Evolutionary conservation across 2,113 vertebrate genomes (phyloP).

Genomic region (Phylloscopus trochilus): DNA sequence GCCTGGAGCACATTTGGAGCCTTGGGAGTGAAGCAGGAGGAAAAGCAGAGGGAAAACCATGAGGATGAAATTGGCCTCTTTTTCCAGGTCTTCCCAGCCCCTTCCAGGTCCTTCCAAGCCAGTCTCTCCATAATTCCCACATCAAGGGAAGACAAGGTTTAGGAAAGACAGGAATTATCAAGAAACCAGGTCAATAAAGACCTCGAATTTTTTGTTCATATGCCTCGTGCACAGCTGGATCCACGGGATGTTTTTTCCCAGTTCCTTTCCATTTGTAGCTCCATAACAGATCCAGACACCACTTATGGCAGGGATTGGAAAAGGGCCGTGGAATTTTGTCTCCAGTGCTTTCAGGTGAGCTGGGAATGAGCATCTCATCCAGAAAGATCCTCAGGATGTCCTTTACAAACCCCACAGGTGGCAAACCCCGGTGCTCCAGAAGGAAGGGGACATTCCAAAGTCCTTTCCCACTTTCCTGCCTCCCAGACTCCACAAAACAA

Average conservation of each 20-base stretch:
- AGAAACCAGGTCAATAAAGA: neutral
- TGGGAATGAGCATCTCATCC: neutral
- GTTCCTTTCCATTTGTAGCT: neutral
- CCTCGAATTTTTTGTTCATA: fast-evolving
- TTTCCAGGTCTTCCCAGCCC: neutral
- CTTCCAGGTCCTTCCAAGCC: neutral
- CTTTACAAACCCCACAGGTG: neutral
- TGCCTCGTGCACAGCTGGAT: neutral
- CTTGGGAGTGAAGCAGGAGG: neutral
- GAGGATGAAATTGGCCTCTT: neutral
- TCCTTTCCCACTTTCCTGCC: neutral
- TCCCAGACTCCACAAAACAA: neutral
- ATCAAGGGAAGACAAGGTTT: neutral
- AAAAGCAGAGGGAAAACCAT: neutral
- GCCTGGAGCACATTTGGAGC: neutral
- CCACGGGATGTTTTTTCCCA: fast-evolving
- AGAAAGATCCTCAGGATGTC: neutral
- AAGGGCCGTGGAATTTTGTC: neutral
- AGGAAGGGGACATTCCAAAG: neutral
- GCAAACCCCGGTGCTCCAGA: fast-evolving
- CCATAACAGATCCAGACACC: fast-evolving
- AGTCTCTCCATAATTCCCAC: neutral
- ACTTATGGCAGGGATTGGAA: neutral
- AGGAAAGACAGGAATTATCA: neutral
- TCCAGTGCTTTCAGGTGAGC: neutral